A percentile compares a stretch with the other conserved stretches of the same genome.
These are phyloP conservation scores for Syndactyla subalaris DNA, from an alignment of 2,797 vertebrate genomes.

Conservation along the genomic window DNA sequence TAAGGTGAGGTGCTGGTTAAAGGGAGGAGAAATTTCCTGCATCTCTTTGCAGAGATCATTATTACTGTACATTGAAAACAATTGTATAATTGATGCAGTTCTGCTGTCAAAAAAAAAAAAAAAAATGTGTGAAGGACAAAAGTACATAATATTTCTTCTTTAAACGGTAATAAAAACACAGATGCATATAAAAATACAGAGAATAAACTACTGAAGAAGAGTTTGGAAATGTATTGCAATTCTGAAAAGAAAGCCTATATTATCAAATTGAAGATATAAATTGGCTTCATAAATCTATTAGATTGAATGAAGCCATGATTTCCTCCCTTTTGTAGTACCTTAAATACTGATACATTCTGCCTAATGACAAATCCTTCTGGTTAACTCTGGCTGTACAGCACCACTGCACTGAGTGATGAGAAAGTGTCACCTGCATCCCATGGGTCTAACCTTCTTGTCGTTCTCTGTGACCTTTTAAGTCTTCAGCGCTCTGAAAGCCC, in stretches of 20 bases:
- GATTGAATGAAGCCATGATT: neutral
- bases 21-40: neutral
- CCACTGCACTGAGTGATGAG: neutral
- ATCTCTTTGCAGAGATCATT: neutral
- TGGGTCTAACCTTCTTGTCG: neutral
- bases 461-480: neutral
- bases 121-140: neutral
- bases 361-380: neutral
- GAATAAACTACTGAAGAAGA: neutral
- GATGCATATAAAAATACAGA: neutral
- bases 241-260: neutral
- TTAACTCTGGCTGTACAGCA: neutral
- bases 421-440: neutral
- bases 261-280: neutral
- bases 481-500: neutral
- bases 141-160: neutral
- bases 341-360: neutral
- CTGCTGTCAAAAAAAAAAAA: neutral
- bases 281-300: neutral
- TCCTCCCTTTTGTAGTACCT: neutral
- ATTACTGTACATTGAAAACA: neutral
- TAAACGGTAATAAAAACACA: neutral
- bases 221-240: neutral
- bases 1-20: neutral
- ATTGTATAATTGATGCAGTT: neutral